Evolutionary conservation across 2,888 invertebrate genomes (phyloP).

Genomic region (Carpatolechia fugitivella): DNA sequence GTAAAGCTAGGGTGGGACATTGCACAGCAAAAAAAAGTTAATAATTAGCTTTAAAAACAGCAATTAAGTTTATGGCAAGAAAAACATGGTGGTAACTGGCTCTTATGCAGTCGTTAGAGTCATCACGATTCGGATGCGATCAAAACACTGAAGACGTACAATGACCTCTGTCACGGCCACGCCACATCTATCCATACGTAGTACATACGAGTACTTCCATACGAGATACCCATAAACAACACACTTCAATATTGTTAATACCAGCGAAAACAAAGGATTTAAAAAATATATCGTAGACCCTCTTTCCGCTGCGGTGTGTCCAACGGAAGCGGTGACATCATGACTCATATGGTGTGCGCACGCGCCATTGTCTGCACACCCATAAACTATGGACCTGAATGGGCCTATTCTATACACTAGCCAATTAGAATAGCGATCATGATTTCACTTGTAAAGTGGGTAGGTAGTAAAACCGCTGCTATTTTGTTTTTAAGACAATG

Average conservation of each 20-base stretch:
- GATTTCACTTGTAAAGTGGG: not conserved
- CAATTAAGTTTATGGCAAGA: too few species aligned
- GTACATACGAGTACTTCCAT: too few species aligned
- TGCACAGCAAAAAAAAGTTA: too few species aligned
- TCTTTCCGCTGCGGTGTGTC: slow-evolving; percentile 53
- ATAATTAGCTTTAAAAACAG: too few species aligned
- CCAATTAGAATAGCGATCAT: not conserved
- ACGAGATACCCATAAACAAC: not conserved
- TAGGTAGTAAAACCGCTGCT: not conserved
- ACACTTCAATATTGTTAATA: slow-evolving; percentile 5
- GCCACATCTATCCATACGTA: too few species aligned
- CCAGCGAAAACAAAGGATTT: slow-evolving; percentile 21
- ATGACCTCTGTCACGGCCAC: too few species aligned
- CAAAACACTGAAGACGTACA: too few species aligned
- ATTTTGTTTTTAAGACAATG: slow-evolving; percentile 2
- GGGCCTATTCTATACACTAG: not conserved
- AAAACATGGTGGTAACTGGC: too few species aligned
- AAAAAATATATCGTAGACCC: slow-evolving; percentile 26
- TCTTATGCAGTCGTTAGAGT: too few species aligned
- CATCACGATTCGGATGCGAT: too few species aligned
- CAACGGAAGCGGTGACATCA: slow-evolving; percentile 57
- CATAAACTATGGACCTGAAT: slow-evolving; percentile 40
- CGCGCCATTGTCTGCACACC: slow-evolving; percentile 48
- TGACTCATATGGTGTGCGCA: slow-evolving; percentile 47
- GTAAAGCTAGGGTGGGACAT: too few species aligned